These are phyloP conservation scores for Adelognathus sp. DNA, from an alignment of 2,888 invertebrate species.

Conservation along the genomic window DNA sequence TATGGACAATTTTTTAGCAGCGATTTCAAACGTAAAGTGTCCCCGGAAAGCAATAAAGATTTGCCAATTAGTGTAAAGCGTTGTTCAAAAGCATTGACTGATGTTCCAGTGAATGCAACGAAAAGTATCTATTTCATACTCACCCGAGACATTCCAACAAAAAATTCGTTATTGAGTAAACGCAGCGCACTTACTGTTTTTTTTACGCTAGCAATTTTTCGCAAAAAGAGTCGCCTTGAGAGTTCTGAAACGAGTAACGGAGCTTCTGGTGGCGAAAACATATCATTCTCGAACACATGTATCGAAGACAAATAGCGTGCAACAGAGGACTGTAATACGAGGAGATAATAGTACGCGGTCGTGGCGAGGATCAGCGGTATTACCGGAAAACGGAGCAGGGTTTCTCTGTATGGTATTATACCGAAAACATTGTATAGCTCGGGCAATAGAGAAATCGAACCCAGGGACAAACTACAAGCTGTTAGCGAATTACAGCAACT, in stretches of 20 bases:
- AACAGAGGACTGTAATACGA: slow-evolving; percentile 40
- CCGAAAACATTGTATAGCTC: slow-evolving; percentile 11
- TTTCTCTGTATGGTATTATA: not conserved
- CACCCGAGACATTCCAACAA: too few species aligned
- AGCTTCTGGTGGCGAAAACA: not conserved
- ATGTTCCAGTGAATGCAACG: too few species aligned
- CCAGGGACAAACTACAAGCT: slow-evolving; percentile 69
- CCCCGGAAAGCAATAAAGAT: too few species aligned
- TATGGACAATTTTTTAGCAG: too few species aligned
- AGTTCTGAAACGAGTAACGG: not conserved
- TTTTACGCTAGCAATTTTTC: too few species aligned
- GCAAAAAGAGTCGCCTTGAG: too few species aligned
- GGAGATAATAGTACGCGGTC: slow-evolving; percentile 31
- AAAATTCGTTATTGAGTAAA: too few species aligned
- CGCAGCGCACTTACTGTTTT: too few species aligned
- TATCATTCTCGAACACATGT: not conserved
- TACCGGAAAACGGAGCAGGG: slow-evolving; percentile 10
- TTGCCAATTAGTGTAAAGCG: too few species aligned
- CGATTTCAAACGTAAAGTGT: too few species aligned
- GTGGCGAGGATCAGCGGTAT: not conserved
- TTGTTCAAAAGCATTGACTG: too few species aligned
- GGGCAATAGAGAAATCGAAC: slow-evolving; percentile 29
- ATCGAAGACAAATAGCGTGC: not conserved
- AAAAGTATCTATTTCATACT: too few species aligned
- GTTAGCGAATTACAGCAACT: slow-evolving; percentile 71